Conservation (phyloP, 2,797 vertebrate genomes). For the Chrysocyon brachyurus region DNA sequence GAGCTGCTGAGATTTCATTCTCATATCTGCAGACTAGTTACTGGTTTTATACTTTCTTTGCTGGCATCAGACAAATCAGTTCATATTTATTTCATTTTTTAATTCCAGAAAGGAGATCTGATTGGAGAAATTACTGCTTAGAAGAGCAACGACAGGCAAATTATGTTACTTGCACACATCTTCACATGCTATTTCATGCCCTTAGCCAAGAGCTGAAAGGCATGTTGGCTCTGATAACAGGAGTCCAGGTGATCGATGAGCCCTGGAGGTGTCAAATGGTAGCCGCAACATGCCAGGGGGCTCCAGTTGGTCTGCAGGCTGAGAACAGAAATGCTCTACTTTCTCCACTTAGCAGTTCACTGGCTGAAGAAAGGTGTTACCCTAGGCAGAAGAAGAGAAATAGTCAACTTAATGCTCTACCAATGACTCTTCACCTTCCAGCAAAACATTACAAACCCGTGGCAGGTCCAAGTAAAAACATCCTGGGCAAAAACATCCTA, state of each 20-base stretch:
- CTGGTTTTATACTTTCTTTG: constrained; percentile 46
- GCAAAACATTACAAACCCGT: accelerated
- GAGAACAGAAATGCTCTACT: background rate
- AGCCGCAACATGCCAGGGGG: accelerated
- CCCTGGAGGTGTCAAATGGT: accelerated
- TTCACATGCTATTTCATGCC: no score
- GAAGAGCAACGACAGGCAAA: background rate
- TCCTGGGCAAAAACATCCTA: background rate
- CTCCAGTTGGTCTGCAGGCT: accelerated
- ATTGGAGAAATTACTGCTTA: constrained; percentile 35
- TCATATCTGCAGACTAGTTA: background rate
- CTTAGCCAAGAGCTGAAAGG: background rate
- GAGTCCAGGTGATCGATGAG: accelerated
- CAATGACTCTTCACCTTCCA: background rate
- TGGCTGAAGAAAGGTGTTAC: background rate
- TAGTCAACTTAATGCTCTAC: accelerated
- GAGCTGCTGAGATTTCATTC: constrained; percentile 64
- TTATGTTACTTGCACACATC: background rate
- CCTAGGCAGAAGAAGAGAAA: background rate
- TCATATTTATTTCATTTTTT: constrained; percentile 62
- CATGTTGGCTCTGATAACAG: background rate
- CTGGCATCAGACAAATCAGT: constrained; percentile 41
- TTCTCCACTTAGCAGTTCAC: background rate
- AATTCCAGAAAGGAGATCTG: constrained; percentile 70
- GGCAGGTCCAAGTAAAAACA: background rate